Evolutionary conservation across 2,113 vertebrate species (phyloP).

Genomic region (Cryptomyrus ogoouensis): DNA sequence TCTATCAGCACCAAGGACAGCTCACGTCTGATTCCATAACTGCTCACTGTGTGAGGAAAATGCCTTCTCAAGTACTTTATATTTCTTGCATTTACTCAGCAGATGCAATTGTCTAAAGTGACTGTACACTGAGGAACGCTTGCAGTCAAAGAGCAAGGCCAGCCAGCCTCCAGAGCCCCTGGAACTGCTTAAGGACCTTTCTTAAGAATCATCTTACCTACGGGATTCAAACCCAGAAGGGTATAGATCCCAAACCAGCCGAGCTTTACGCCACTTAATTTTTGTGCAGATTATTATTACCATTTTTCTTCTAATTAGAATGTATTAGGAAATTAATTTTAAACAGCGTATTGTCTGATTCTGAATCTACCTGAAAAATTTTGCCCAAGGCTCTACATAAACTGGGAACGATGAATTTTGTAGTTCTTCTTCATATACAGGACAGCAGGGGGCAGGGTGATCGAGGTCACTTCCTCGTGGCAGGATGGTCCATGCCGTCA

Average conservation of each 20-base stretch:
- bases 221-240: not conserved
- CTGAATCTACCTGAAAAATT: not conserved
- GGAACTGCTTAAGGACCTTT: not conserved
- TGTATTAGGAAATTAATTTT: not conserved
- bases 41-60: not conserved
- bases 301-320: not conserved
- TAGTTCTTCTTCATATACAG: not conserved
- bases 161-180: not conserved
- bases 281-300: not conserved
- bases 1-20: constrained; percentile 1
- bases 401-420: not conserved
- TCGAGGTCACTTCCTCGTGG: not conserved
- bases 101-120: not conserved
- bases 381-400: not conserved
- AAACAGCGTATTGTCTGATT: not conserved
- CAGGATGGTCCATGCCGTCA: not conserved
- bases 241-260: not conserved
- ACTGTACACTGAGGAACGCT: not conserved
- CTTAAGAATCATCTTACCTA: not conserved
- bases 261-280: not conserved
- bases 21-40: not conserved
- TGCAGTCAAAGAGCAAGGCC: not conserved
- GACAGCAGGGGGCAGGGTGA: not conserved
- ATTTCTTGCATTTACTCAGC: not conserved
- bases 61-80: not conserved